Conservation (phyloP, 2,888 invertebrate genomes). For the Drosophila heteroneura region DNA sequence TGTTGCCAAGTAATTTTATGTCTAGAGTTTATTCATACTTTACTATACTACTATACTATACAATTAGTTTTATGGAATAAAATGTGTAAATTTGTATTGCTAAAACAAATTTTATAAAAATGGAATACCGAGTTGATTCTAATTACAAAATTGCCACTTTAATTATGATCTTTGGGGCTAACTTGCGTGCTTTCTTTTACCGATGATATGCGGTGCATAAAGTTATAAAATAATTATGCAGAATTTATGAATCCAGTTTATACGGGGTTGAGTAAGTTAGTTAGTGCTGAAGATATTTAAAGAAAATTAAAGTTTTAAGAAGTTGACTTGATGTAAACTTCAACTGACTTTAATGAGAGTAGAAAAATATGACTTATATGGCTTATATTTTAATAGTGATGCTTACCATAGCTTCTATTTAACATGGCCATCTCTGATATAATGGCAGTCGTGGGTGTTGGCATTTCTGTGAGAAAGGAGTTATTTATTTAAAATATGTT, state of each 20-base stretch:
- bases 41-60: neutral
- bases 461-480: constrained; percentile 89
- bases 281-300: constrained; percentile 34
- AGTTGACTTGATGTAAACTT: neutral
- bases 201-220: constrained; percentile 68
- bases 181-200: constrained; percentile 51
- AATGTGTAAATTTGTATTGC: neutral
- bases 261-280: constrained; percentile 58
- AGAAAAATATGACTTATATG: neutral
- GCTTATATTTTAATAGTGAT: neutral
- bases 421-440: constrained; percentile 86
- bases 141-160: neutral
- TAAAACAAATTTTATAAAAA: neutral
- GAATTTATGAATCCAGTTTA: constrained; percentile 19
- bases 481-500: neutral
- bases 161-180: neutral
- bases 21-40: neutral
- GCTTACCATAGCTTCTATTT: constrained; percentile 84
- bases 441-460: constrained; percentile 92
- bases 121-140: neutral
- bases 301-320: constrained; percentile 17
- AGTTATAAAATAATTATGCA: constrained; percentile 50
- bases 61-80: neutral
- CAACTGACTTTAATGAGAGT: neutral
- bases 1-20: neutral